Conservation (phyloP, 2,888 invertebrate species). For the Trachelus stipa region DNA sequence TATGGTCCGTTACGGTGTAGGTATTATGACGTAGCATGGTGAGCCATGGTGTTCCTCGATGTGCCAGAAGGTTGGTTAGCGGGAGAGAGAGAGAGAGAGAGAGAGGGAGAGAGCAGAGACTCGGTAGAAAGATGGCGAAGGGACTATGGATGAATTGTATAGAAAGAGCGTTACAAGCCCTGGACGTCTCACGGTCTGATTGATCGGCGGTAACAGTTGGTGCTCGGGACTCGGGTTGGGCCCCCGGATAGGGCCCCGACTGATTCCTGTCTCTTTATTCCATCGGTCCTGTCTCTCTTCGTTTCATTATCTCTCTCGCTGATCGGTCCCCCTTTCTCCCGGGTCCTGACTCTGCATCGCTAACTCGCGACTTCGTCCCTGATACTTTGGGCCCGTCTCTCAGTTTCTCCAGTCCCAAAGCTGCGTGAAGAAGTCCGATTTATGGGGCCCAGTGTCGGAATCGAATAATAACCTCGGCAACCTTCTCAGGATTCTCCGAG, state of each 20-base stretch:
- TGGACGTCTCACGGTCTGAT: slow-evolving; percentile 22
- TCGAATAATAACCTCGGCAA: not conserved
- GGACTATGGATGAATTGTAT: not conserved
- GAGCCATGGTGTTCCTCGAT: not conserved
- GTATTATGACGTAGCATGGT: not conserved
- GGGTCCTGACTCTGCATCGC: not conserved
- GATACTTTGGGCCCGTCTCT: not conserved
- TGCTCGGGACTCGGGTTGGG: slow-evolving; percentile 13
- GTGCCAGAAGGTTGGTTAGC: not conserved
- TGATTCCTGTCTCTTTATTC: not conserved
- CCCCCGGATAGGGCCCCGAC: not conserved
- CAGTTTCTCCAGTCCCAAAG: not conserved
- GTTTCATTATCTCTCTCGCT: not conserved
- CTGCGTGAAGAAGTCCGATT: not conserved
- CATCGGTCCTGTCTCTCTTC: not conserved
- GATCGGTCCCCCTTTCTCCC: not conserved
- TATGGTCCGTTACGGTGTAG: not conserved
- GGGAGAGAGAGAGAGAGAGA: not conserved
- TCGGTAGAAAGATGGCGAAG: not conserved
- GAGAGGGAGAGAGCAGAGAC: not conserved
- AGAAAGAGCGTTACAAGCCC: slow-evolving; percentile 14
- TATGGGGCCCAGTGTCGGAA: not conserved
- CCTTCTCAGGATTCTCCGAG: not conserved
- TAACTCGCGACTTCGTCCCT: not conserved
- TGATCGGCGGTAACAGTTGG: slow-evolving; percentile 27